Base-by-base conservation (phyloP, 2,888 invertebrate species). In the Periphyllus acericola region DNA sequence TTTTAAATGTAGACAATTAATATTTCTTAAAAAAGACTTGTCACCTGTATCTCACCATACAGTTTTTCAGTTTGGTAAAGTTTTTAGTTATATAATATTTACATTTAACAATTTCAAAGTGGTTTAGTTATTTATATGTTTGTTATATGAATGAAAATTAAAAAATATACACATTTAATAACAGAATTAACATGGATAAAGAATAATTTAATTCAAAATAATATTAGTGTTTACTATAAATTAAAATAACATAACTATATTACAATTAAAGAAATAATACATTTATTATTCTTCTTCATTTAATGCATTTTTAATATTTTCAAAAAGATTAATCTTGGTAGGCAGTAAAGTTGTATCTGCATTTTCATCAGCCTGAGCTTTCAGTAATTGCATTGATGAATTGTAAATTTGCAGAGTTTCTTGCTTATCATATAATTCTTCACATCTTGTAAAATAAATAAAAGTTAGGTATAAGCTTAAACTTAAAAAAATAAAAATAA, bases 291-390 rank as follows among this genome's bases (percentile, higher is more conserved):
- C 34, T 6, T 55, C 66, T 80, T 80, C 66, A 40, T 80, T n/a
- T 36, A 81, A 68, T 29, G 29, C 40, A 3, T 75, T 40, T 83
- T 75, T 40, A 68, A 84, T 29, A 34, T 84, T 75, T 21, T 46
- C 36, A 9, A 68, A 11, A 34, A 84, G 46, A 68, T 76, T 66
- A 25, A 40, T 84, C 17, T 46, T 66, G 19, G 6, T 32, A 9
- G 84, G 46, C 1, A 46, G 46, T 40, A 80, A 81, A 46, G 55
- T 60, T 32, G 36, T 1, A 66, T 46, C 74, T 32, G 72, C 60
- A 60, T 80, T 80, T 60, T 87, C 81, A 66, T 66, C 81, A 81
- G 46, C 81, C 46, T 87, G 87, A 87, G 25, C 29, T 66, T 87
- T 81, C 4, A 87, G 14, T 81, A 81, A 72, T 40, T 87, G 74